Base-by-base conservation (phyloP, 2,113 vertebrate species). In the Eudyptes chrysolophus region DNA sequence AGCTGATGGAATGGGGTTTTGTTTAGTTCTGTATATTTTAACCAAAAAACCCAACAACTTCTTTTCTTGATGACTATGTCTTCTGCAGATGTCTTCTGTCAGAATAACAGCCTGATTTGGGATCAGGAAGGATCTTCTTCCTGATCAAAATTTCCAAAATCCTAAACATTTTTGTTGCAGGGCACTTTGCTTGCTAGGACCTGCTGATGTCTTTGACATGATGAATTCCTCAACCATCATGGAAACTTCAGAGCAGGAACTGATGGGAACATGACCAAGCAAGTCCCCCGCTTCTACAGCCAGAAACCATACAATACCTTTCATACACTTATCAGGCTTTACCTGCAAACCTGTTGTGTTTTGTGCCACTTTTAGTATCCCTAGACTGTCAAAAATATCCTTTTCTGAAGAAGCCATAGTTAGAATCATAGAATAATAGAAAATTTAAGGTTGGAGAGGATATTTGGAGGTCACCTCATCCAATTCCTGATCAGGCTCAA, bases 11-110 rank as follows among this genome's bases (percentile, higher is more conserved):
- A 46, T 16, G 16, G 6, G 9, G 0, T 4, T 48, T 66, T 66
- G 15, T 10, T 68, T 20, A 51, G 20, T 71, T 80, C 9, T 65
- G 5, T 65, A 85, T 55, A 21, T 72, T 75, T 74, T 30, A 26
- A 48, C 5, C n/a, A 22, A 58, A 57, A 29, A 62, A 16, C 16
- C 4, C 3, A 10, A 9, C 13, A 40, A 6, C 4, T 42, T 65
- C 2, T 58, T 81, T 81, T 1, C 1, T 19, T n/a, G 25, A 13
- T 29, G 6, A 55, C 7, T 30, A 2, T 9, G 3, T 78, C 11
- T 51, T 61, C 3, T 42, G 14, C 44, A 66, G 46, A 40, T 15
- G 4, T 2, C 20, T 79, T 91, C 2, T 1, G 3, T 91, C 27
- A 68, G 7, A 79, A 24, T 30, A 86, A 54, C 8, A 54, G 4